Base-by-base conservation (phyloP, 2,888 invertebrate genomes). In the Rhingia rostrata region DNA sequence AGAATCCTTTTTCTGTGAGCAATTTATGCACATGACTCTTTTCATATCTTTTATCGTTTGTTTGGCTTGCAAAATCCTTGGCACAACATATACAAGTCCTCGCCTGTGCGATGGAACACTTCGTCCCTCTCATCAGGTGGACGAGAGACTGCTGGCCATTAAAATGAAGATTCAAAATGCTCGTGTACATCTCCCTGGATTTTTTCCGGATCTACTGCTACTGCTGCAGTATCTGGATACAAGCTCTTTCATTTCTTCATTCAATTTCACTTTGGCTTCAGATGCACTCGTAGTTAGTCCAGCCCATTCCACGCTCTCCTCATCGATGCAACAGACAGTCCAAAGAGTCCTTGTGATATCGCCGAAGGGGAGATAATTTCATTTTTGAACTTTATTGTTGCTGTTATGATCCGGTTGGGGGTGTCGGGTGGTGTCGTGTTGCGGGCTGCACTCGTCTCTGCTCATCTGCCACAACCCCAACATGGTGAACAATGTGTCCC, bases 311-410 rank as follows among this genome's bases (percentile, higher is more conserved):
- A 41, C 32, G 10, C 39, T 6, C 12, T 37, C 33, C n/a, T 49
- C 35, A 83, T 78, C 70, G 84, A 84, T 84, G 84, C 84, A 84
- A 84, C 84, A 84, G 84, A 84, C 84, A 84, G 74, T 70, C 53
- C 67, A 58, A 70, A 80, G 80, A 80, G 84, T 70, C 67, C 74
- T 79, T 66, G 66, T 84, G 80, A 74, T 84, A 80, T 75, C 66
- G 80, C 84, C 75, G 69, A 74, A 70, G 84, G 84, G 80, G 47
- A 84, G 66, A 84, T 84, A 84, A 84, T 84, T 84, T 84, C 80
- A 84, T 80, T 84, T 80, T 84, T 84, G 79, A 73, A 84, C 84
- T 84, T 84, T 84, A 84, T 80, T 80, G 70, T 84, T 79, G 74
- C 74, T 32, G 56, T 78, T 78, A 78, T 83, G 79, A 79, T 79